Evolutionary conservation across 1,140 invertebrate genomes (phyloP), one percentile per base, ranked within the genome.

Genomic region (Drosophila carrolli): DNA sequence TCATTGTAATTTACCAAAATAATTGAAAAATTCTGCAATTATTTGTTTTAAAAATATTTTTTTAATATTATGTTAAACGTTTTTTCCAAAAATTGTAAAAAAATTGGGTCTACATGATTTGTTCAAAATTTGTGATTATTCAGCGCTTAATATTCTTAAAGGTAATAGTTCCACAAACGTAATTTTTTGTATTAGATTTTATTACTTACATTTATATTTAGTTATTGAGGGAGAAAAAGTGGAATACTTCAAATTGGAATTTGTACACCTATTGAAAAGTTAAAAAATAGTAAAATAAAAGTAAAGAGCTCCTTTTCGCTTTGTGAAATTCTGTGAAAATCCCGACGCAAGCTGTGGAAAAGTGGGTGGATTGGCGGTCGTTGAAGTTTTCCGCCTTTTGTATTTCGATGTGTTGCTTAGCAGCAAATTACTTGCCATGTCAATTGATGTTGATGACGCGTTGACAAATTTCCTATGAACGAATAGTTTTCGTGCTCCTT

Each of bases 361-460:
- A 29, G 50, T 38, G 38, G 32, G 14, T 32, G 23, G 47, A 29
- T 32, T 54, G 41, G 11, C 23, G 44, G 27, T 6, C 37, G 23
- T 41, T n/a, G 27, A n/a, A 35, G 54, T 43, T 29, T n/a, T 37
- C 19, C 6, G 58, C 61, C 68, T 65, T 68, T 81, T 79, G 81
- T 83, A 35, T 46, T 56, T 75, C 10, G 46, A 19, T 35, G 77
- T 76, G 81, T 85, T 86, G 81, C 81, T 84, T 84, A 76, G 81
- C 74, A 81, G 75, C 78, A 85, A 86, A 88, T 85, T 82, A 81
- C 78, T 78, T 85, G 81, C 72, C 78, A 85, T 78, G 82, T 48
- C 82, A 85, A 81, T 85, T 68, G 81, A 73, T 58, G 78, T 77
- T 68, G 66, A 53, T 65, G 57, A 61, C 47, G 51, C 48, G 47